A percentile compares a stretch with the other conserved stretches of the same genome.
Conservation (phyloP, 2,113 vertebrate species). For the Coptodon bakossiorum region DNA sequence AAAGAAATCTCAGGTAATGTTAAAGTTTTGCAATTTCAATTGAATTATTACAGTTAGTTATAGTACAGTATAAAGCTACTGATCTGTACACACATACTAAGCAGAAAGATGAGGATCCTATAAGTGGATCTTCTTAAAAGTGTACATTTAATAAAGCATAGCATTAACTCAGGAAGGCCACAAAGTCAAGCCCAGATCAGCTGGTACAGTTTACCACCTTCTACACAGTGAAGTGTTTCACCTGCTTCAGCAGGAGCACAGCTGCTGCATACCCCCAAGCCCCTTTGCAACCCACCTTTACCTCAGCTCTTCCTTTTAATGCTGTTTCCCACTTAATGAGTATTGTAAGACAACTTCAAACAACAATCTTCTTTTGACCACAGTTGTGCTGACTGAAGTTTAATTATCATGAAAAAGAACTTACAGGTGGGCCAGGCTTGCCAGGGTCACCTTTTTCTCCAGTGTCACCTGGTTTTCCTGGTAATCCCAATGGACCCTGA, state of each 20-base stretch:
- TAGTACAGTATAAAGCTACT: not conserved
- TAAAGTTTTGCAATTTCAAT: not conserved
- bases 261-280: not conserved
- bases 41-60: not conserved
- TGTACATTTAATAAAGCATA: not conserved
- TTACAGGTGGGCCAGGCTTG: conserved; percentile 62
- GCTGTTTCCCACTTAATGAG: not conserved
- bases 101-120: not conserved
- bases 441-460: conserved; percentile 79
- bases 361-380: not conserved
- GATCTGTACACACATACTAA: not conserved
- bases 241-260: not conserved
- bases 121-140: not conserved
- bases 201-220: not conserved
- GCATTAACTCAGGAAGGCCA: not conserved
- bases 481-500: conserved; percentile 79
- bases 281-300: not conserved
- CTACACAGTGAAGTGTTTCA: not conserved
- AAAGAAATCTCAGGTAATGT: not conserved
- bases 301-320: not conserved
- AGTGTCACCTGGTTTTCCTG: conserved; percentile 75
- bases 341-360: not conserved
- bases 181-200: not conserved
- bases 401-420: not conserved
- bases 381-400: not conserved